Evolutionary conservation across 2,113 vertebrate species (phyloP), one percentile per base, ranked within the genome.

Genomic region (Holacanthus passer): DNA sequence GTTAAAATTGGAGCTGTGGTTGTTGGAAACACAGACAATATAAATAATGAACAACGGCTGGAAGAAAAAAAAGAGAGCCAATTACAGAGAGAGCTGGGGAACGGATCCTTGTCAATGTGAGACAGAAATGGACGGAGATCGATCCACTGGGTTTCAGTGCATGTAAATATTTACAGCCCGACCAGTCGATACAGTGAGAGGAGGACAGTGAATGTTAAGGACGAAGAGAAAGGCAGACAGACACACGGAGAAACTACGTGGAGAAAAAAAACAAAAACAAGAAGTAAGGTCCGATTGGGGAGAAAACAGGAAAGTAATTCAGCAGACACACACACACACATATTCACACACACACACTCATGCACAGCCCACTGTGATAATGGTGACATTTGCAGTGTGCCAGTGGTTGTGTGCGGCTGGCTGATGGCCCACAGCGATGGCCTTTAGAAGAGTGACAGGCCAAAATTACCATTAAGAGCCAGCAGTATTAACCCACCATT

Each of bases 361-460:
- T 6, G 48, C 68, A 41, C 73, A 82, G 47, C 73, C 31, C 43
- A 37, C 71, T 85, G 81, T 81, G 85, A 88, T 88, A 88, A 88
- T 85, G 87, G 86, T 93, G 93, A 92, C 89, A 91, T 92, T 93
- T 92, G 70, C 84, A 76, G 85, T 45, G 74, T 77, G 89, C 74
- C 74, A 43, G 76, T 83, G 83, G 82, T 69, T 75, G 79, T 85
- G 91, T 84, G 74, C 6, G 53, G 60, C 82, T 88, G 86, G 91
- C 89, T 91, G 92, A 93, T 93, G 85, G 90, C 88, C 82, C 80
- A 80, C 90, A 83, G 89, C 83, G 92, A 93, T 94, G 91, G 92
- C 92, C 92, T 94, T 93, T 94, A 91, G 79, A 89, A 82, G 83
- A 90, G 74, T 79, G 87, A 83, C 90, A 83, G 90, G 77, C 84